Conservation (phyloP, 2,888 invertebrate species). For the Eurytoma californica region DNA sequence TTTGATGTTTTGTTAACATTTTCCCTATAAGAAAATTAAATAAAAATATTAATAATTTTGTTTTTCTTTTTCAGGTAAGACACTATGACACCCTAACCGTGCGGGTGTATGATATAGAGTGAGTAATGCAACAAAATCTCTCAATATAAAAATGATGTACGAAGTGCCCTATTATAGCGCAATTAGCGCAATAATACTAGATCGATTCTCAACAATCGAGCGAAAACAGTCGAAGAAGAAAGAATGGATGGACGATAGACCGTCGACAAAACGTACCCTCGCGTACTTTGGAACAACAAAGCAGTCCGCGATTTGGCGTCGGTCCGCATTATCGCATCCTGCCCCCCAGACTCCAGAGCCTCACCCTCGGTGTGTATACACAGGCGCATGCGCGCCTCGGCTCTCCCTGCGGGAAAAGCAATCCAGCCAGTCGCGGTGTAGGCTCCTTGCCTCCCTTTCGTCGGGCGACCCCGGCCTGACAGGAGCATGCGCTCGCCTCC, state of each 20-base stretch:
- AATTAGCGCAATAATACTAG: too few relatives aligned
- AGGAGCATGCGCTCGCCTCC: not conserved
- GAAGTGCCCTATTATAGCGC: too few relatives aligned
- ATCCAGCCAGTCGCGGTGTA: not conserved
- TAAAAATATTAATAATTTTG: not conserved
- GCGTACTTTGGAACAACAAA: too few relatives aligned
- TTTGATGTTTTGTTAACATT: too few relatives aligned
- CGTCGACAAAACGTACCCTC: not conserved
- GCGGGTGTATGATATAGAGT: too few relatives aligned
- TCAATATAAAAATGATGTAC: too few relatives aligned
- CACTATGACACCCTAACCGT: too few relatives aligned
- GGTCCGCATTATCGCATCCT: not conserved
- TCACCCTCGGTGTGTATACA: not conserved
- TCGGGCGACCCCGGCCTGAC: not conserved
- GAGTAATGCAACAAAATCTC: too few relatives aligned
- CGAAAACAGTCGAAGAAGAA: too few relatives aligned
- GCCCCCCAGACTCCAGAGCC: not conserved
- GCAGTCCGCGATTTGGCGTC: conserved; percentile 67
- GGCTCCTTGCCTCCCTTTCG: not conserved
- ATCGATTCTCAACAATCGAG: too few relatives aligned
- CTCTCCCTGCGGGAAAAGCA: not conserved
- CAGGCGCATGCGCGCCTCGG: not conserved
- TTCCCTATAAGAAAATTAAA: not conserved
- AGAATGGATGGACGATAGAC: not conserved
- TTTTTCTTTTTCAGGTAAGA: conserved; percentile 13